A percentile compares a stretch with the other conserved stretches of the same genome.
Conservation (phyloP, 30 jellyfish, hydroid and myxozoan genomes). For the Aurelia coerulea region DNA sequence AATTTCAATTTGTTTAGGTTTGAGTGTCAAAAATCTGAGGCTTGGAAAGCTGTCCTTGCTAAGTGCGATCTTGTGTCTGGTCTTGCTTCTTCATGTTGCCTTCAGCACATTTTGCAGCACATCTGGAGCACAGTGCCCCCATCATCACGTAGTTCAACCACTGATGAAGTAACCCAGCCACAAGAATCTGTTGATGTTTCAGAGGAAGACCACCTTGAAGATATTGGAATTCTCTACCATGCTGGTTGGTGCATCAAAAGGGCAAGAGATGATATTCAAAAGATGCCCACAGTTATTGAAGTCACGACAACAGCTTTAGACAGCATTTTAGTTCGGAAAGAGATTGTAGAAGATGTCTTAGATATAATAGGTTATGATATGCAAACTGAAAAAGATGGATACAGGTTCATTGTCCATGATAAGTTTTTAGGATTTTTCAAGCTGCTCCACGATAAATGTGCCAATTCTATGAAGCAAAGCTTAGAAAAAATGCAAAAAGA, state of each 20-base stretch:
- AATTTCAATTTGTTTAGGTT: neutral
- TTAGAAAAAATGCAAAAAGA: neutral
- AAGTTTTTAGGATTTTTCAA: no score
- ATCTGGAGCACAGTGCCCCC: neutral
- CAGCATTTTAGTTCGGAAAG: no score
- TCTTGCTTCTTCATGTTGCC: conserved; percentile 9
- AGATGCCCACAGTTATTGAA: no score
- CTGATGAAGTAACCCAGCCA: neutral
- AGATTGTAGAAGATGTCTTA: neutral
- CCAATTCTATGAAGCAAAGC: neutral
- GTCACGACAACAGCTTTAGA: no score
- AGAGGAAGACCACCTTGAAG: neutral
- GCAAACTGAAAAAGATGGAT: neutral
- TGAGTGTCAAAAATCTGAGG: neutral
- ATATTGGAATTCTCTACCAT: neutral
- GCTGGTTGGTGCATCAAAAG: neutral
- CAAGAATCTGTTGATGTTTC: neutral
- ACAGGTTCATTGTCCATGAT: no score
- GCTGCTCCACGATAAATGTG: neutral
- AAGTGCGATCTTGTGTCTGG: neutral
- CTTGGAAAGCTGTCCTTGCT: conserved; percentile 2
- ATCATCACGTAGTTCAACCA: neutral
- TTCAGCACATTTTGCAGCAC: conserved; percentile 1
- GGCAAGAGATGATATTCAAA: no score
- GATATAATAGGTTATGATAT: neutral